These are phyloP conservation scores for Colostygia pectinataria DNA, from an alignment of 2,888 invertebrate genomes.

Conservation along the genomic window DNA sequence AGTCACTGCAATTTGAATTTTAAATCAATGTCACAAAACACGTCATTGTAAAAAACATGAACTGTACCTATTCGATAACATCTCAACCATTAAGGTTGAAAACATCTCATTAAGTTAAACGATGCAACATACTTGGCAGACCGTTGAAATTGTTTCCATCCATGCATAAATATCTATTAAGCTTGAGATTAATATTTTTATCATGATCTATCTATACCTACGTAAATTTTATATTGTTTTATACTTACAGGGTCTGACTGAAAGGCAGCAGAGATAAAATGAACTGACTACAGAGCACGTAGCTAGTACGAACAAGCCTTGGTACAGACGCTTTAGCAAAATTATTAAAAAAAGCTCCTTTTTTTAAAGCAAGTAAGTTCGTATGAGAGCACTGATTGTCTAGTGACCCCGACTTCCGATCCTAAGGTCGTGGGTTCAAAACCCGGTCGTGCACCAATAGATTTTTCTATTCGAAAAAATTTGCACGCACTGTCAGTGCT, in stretches of 20 bases:
- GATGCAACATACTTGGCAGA: conserved; percentile 47
- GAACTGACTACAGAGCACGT: conserved; percentile 1
- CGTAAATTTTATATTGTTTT: conserved; percentile 19
- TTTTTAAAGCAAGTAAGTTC: too few species aligned
- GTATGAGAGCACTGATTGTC: too few species aligned
- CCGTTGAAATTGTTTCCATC: conserved; percentile 69
- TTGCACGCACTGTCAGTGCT: too few species aligned
- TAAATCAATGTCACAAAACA: too few species aligned
- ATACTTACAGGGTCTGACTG: conserved; percentile 17
- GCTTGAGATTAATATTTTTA: conserved; percentile 79
- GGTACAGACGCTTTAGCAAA: too few species aligned
- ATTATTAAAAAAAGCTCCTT: not conserved
- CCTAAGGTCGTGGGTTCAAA: too few species aligned
- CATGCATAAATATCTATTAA: conserved; percentile 82
- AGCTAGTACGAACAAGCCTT: not conserved
- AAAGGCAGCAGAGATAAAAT: conserved; percentile 40
- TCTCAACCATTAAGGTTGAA: conserved; percentile 58
- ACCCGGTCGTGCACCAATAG: too few species aligned
- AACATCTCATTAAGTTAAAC: conserved; percentile 68
- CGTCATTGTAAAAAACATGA: too few species aligned
- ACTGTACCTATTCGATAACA: too few species aligned
- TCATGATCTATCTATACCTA: conserved; percentile 39
- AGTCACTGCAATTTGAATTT: too few species aligned
- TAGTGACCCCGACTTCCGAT: too few species aligned
- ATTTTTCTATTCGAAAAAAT: too few species aligned